Evolutionary conservation across 1,140 invertebrate species (phyloP).

Genomic region (Pygmarrhopalites habei): DNA sequence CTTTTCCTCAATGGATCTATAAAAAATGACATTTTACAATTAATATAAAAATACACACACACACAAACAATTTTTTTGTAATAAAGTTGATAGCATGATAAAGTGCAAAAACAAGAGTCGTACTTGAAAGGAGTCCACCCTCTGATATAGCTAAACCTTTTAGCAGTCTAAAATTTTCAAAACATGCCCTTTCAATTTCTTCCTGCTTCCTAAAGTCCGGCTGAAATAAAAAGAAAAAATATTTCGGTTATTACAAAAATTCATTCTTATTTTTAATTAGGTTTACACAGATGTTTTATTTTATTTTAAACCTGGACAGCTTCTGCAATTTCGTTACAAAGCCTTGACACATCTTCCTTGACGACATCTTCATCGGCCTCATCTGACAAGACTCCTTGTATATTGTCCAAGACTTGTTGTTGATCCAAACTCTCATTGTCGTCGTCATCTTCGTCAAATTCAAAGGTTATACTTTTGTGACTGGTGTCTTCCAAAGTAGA

Average conservation of each 20-base stretch:
- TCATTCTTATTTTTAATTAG: too few species aligned
- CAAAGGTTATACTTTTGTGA: conserved; percentile 14
- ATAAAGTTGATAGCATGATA: not conserved
- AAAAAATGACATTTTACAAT: not conserved
- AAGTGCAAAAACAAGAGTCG: not conserved
- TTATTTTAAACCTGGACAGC: too few species aligned
- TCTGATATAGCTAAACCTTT: conserved; percentile 24
- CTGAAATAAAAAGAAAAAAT: too few species aligned
- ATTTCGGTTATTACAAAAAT: too few species aligned
- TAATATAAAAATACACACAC: not conserved
- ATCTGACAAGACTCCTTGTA: too few species aligned
- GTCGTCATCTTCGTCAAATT: conserved; percentile 12
- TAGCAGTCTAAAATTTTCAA: conserved; percentile 12
- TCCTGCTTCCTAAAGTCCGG: conserved; percentile 21
- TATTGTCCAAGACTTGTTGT: too few species aligned
- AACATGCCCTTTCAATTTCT: conserved; percentile 23
- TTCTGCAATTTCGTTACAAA: conserved; percentile 35
- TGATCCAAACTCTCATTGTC: not conserved
- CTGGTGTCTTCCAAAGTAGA: conserved; percentile 23
- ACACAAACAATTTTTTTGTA: not conserved
- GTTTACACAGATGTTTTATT: too few species aligned
- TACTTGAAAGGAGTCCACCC: conserved; percentile 35
- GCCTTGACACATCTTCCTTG: conserved; percentile 27
- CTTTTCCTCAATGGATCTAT: conserved; percentile 31
- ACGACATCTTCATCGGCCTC: conserved; percentile 10